phyloP scores from a whole-genome alignment of 2,888 invertebrate species.

The Torymus tubicola region DNA sequence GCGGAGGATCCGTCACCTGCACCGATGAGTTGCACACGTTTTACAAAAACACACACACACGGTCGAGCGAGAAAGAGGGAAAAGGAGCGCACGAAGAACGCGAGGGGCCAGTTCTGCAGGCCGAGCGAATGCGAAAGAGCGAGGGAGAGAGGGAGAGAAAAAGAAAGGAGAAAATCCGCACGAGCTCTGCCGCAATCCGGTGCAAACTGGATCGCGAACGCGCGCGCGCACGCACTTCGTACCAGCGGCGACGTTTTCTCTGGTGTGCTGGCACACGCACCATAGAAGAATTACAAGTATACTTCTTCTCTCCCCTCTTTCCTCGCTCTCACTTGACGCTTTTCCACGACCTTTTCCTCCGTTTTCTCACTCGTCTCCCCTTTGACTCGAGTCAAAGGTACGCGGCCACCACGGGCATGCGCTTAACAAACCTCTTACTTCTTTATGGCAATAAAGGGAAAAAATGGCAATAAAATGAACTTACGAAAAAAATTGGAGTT shows the following conservation, averaged over 20 bases:
- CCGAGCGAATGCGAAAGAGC: constrained; percentile 11
- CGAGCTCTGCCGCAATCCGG: constrained; percentile 71
- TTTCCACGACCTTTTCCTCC: not conserved
- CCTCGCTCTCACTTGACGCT: too few relatives aligned
- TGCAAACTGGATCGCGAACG: constrained; percentile 70
- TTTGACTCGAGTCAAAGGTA: constrained; percentile 12
- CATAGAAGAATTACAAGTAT: not conserved
- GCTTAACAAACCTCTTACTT: too few relatives aligned
- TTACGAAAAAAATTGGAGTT: too few relatives aligned
- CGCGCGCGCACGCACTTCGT: constrained; percentile 1
- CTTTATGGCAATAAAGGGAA: too few relatives aligned
- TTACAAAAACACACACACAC: constrained; percentile 20
- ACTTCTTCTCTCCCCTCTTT: not conserved
- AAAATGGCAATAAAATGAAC: too few relatives aligned
- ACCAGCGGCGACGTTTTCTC: constrained; percentile 14
- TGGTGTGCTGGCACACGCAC: constrained; percentile 25
- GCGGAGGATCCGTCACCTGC: constrained; percentile 35
- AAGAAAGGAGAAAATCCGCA: constrained; percentile 44
- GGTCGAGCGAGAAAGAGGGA: not conserved
- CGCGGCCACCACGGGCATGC: not conserved
- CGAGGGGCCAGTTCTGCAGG: constrained; percentile 47
- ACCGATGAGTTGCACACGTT: constrained; percentile 46
- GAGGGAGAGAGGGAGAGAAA: constrained; percentile 45
- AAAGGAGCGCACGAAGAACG: constrained; percentile 1
- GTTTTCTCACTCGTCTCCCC: not conserved